Conservation (phyloP, 2,797 vertebrate genomes). For the Pyrocephalus nanus region DNA sequence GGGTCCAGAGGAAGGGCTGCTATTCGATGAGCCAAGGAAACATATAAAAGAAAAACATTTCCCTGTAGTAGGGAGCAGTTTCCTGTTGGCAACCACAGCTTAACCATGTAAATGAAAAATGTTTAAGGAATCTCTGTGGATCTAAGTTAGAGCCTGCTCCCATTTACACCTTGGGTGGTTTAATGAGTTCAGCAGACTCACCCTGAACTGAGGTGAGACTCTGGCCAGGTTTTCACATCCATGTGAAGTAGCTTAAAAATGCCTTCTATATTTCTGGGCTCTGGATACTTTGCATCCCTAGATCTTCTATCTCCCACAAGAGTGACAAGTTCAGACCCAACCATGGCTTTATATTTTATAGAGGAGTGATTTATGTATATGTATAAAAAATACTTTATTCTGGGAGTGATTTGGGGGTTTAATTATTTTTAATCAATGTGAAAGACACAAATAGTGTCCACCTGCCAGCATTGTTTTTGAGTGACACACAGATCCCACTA, state of each 20-base stretch:
- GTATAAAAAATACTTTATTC: too few species aligned
- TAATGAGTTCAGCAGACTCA: not conserved
- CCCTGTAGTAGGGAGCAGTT: not conserved
- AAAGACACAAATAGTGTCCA: not conserved
- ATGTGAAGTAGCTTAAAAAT: not conserved
- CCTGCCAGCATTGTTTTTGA: not conserved
- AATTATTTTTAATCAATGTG: not conserved
- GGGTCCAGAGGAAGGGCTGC: not conserved
- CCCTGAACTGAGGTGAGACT: not conserved
- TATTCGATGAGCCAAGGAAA: not conserved
- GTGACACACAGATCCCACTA: not conserved
- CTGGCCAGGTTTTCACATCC: not conserved
- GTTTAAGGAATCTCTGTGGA: not conserved
- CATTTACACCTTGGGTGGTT: not conserved
- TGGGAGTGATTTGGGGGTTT: not conserved
- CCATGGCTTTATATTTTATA: not conserved
- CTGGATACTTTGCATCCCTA: not conserved
- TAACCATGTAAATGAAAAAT: not conserved
- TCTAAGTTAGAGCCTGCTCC: not conserved
- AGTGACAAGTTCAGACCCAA: not conserved
- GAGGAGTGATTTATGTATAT: not conserved
- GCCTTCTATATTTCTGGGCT: not conserved
- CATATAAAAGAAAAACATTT: not conserved
- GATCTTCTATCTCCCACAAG: not conserved
- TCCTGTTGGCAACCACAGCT: not conserved